Conservation (phyloP, 2,888 invertebrate species). For the Tetheella fluctuosa region DNA sequence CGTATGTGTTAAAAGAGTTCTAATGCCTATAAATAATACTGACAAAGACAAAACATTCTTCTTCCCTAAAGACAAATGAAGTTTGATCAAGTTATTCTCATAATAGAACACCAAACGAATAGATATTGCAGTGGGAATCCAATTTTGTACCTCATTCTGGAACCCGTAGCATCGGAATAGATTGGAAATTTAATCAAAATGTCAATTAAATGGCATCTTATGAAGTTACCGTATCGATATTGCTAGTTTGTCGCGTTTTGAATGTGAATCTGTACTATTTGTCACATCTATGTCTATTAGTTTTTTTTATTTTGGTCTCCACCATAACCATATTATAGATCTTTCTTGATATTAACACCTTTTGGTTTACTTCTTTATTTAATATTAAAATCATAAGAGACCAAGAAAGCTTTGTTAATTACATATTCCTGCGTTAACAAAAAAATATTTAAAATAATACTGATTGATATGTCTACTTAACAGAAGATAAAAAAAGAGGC, state of each 20-base stretch:
- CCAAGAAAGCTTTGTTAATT: too few relatives aligned
- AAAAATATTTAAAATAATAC: too few relatives aligned
- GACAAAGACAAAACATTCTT: background rate
- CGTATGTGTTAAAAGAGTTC: too few relatives aligned
- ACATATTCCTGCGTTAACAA: too few relatives aligned
- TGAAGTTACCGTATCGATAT: conserved; percentile 39
- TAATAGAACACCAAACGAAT: conserved; percentile 40
- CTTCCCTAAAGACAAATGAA: conserved; percentile 21
- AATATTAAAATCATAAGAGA: too few relatives aligned
- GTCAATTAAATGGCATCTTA: conserved; percentile 57
- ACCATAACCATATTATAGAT: too few relatives aligned
- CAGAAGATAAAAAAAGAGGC: too few relatives aligned
- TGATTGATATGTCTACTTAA: too few relatives aligned
- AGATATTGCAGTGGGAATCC: conserved; percentile 54
- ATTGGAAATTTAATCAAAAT: conserved; percentile 63
- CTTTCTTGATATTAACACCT: too few relatives aligned
- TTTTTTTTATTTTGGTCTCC: too few relatives aligned
- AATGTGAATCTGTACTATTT: conserved; percentile 10
- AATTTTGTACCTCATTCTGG: conserved; percentile 55
- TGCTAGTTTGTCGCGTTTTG: conserved; percentile 28
- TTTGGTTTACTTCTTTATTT: too few relatives aligned
- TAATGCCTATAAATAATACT: background rate
- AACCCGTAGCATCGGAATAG: conserved; percentile 45
- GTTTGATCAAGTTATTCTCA: conserved; percentile 36
- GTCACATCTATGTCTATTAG: conserved; percentile 7